phyloP scores from a whole-genome alignment of 2,113 vertebrate genomes.

The Acinonyx jubatus region DNA sequence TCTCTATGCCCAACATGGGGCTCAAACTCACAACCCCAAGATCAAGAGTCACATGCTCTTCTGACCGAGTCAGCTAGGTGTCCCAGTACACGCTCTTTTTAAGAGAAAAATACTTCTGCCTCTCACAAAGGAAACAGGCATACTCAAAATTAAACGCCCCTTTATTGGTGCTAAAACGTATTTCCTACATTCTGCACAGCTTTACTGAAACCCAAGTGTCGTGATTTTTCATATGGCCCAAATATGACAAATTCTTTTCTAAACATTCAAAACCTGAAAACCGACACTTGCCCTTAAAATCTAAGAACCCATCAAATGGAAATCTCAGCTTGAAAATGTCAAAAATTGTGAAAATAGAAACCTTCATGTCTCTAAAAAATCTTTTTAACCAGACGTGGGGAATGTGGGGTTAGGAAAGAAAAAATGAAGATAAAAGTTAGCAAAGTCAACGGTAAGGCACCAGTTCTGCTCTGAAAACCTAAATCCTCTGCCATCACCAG shows the following conservation, averaged over 20 bases:
- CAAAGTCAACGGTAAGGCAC: background rate
- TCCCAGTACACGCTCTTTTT: background rate
- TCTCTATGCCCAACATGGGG: too few relatives aligned
- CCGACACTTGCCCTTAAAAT: background rate
- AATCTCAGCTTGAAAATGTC: slow-evolving; percentile 22
- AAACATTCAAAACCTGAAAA: slow-evolving; percentile 32
- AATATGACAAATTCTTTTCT: background rate
- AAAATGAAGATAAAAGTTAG: background rate
- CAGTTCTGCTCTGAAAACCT: background rate
- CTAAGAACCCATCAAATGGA: background rate
- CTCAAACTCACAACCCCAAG: too few relatives aligned
- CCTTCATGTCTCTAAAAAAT: background rate
- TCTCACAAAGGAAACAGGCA: background rate
- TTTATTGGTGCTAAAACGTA: background rate
- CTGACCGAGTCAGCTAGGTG: too few relatives aligned
- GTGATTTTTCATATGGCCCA: background rate
- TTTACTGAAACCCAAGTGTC: background rate
- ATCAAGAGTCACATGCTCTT: too few relatives aligned
- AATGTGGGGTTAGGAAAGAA: background rate
- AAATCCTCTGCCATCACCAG: background rate
- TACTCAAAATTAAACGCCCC: background rate
- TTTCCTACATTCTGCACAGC: background rate
- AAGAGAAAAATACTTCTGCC: background rate
- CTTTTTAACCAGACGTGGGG: background rate
- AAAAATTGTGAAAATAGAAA: slow-evolving; percentile 14